phyloP scores from a whole-genome alignment of 2,797 vertebrate species.

The Chiloscyllium punctatum region DNA sequence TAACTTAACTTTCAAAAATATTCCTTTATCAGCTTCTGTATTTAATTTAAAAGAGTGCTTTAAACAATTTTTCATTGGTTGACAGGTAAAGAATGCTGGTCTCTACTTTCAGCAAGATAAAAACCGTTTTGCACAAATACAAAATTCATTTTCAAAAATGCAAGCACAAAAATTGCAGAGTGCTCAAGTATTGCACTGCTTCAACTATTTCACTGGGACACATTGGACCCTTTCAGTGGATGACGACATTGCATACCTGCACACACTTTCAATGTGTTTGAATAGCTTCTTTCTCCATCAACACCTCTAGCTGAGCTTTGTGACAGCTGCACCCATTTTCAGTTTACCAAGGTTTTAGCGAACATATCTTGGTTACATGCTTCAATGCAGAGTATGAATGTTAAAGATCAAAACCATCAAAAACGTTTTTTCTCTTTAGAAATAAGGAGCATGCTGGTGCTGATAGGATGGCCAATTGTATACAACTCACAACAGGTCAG shows the following conservation, averaged over 20 bases:
- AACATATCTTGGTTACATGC: slow-evolving; percentile 16
- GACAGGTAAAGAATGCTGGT: background rate
- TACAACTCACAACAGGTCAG: background rate
- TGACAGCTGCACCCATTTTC: slow-evolving; percentile 3
- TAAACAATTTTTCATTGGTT: background rate
- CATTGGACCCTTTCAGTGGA: background rate
- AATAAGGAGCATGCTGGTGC: slow-evolving; percentile 13
- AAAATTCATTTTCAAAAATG: background rate
- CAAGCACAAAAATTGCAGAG: background rate
- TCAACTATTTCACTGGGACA: slow-evolving; percentile 5
- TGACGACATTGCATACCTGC: background rate
- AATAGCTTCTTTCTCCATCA: slow-evolving; percentile 35
- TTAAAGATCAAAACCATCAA: slow-evolving; percentile 22
- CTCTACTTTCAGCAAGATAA: background rate
- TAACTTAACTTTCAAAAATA: background rate
- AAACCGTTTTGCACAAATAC: background rate
- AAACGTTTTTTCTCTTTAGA: background rate
- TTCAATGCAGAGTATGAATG: slow-evolving; percentile 23
- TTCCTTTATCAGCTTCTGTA: background rate
- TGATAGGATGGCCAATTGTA: background rate
- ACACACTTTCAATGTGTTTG: slow-evolving; percentile 19
- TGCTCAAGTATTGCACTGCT: background rate
- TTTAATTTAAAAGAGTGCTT: background rate
- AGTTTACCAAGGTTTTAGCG: background rate
- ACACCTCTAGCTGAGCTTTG: background rate